Evolutionary conservation across 2,888 invertebrate species (phyloP).

Genomic region (Drosophila ezoana): DNA sequence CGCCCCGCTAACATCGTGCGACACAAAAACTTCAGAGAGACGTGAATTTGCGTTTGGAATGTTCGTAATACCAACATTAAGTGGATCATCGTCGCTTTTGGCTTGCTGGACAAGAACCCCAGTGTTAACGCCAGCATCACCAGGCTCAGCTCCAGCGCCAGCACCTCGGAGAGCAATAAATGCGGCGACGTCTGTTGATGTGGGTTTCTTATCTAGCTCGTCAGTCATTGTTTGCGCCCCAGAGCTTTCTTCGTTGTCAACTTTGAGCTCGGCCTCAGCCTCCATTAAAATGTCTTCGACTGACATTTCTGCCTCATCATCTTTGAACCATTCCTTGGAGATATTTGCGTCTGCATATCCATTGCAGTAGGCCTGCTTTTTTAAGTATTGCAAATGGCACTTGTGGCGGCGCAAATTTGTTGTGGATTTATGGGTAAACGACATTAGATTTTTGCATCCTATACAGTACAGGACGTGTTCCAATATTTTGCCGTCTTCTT

Average conservation of each 20-base stretch:
- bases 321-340: conserved; percentile 45
- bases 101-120: background rate
- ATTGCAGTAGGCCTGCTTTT: conserved; percentile 43
- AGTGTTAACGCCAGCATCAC: conserved; percentile 6
- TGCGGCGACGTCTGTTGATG: conserved; percentile 50
- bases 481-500: conserved; percentile 64
- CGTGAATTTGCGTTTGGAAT: conserved; percentile 26
- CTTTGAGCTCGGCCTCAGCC: conserved; percentile 40
- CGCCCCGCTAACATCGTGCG: conserved; percentile 48
- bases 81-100: conserved; percentile 26
- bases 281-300: conserved; percentile 31
- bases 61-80: conserved; percentile 1
- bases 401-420: conserved; percentile 64
- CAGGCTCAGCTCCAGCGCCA: background rate
- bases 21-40: conserved; percentile 27
- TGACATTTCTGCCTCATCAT: conserved; percentile 45
- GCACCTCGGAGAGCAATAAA: conserved; percentile 45
- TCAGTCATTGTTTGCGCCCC: conserved; percentile 27
- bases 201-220: conserved; percentile 57
- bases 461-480: conserved; percentile 60
- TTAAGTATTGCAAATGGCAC: conserved; percentile 63
- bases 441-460: conserved; percentile 65
- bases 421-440: conserved; percentile 66
- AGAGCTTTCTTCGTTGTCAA: conserved; percentile 39
- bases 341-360: conserved; percentile 35